Percentiles rank a stretch among this genome's conserved stretches.
These are phyloP conservation scores for Amphiprion percula DNA, from an alignment of 2,113 vertebrate species.

Conservation along the genomic window DNA sequence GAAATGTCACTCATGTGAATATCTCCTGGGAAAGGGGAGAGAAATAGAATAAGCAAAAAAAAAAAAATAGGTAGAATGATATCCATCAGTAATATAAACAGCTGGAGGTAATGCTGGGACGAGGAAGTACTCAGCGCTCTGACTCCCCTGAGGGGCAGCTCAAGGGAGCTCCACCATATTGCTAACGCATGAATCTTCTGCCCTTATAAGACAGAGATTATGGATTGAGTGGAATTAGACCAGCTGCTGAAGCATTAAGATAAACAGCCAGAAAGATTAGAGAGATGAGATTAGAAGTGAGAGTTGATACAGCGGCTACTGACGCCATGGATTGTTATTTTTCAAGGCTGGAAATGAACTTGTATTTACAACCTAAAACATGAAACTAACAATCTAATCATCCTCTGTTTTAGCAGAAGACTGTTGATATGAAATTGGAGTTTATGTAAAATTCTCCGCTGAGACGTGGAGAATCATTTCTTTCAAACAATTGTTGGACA, in stretches of 20 bases:
- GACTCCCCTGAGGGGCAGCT: conserved; percentile 26
- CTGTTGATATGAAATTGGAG: neutral
- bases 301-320: neutral
- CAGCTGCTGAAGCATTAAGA: conserved; percentile 40
- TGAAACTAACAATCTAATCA: neutral
- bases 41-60: conserved; percentile 36
- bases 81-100: conserved; percentile 63
- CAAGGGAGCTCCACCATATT: conserved; percentile 25
- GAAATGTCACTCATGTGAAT: conserved; percentile 33
- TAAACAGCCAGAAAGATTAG: conserved; percentile 35
- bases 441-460: neutral
- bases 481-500: neutral
- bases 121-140: conserved; percentile 24
- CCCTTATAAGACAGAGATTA: conserved; percentile 39
- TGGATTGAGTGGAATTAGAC: conserved; percentile 36
- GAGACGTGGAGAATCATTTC: neutral
- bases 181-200: conserved; percentile 24
- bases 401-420: conserved; percentile 1
- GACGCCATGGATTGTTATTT: neutral
- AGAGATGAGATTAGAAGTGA: conserved; percentile 29
- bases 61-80: conserved; percentile 40
- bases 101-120: conserved; percentile 32
- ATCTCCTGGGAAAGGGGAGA: conserved; percentile 29
- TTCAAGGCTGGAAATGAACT: neutral
- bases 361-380: conserved; percentile 3